These are phyloP conservation scores for Vombatus ursinus DNA, from an alignment of 2,113 vertebrate species.

Conservation along the genomic window DNA sequence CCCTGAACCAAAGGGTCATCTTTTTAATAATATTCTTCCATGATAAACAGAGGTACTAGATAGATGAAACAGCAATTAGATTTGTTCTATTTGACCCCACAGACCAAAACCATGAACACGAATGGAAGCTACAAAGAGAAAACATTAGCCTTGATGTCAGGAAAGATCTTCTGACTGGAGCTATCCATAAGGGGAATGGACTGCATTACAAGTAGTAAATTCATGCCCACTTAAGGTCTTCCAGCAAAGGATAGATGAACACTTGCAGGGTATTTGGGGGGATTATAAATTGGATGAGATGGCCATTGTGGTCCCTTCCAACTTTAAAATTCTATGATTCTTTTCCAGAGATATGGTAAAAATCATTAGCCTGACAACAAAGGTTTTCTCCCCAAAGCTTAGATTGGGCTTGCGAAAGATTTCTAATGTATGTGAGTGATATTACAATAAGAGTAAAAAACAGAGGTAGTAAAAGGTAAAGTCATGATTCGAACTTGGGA, in stretches of 20 bases:
- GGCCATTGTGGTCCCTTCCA: background rate
- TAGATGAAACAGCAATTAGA: background rate
- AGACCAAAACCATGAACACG: background rate
- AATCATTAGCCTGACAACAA: background rate
- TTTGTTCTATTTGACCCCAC: background rate
- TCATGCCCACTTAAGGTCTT: background rate
- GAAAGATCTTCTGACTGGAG: background rate
- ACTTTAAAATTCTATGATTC: background rate
- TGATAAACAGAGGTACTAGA: background rate
- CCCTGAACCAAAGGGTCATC: background rate
- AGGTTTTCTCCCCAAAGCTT: background rate
- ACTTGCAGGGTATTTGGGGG: background rate
- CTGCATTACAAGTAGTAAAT: background rate
- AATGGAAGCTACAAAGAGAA: background rate
- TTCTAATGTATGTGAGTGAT: background rate
- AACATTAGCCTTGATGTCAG: background rate
- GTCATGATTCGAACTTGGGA: background rate
- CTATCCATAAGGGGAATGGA: background rate
- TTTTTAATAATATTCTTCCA: background rate
- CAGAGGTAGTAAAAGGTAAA: background rate
- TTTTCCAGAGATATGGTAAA: background rate
- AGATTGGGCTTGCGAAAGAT: background rate
- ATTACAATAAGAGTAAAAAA: too few relatives aligned
- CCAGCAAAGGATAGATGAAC: background rate
- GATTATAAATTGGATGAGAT: background rate